Percentiles rank a stretch among this genome's conserved stretches.
Conservation (phyloP, 2,113 vertebrate species). For the Oryzias woworae region DNA sequence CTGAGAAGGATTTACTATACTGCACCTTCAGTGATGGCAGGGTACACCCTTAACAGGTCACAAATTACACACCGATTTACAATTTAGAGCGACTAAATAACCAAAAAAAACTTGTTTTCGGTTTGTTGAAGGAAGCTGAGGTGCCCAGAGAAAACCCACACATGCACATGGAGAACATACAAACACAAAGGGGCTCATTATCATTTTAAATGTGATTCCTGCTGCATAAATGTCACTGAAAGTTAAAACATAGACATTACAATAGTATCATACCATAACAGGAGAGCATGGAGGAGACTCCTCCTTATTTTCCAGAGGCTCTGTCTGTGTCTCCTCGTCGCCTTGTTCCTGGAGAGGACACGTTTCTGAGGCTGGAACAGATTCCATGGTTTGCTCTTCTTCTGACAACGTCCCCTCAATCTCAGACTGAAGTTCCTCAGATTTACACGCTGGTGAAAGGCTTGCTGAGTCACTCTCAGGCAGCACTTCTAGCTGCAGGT, state of each 20-base stretch:
- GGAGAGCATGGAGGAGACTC: constrained; percentile 61
- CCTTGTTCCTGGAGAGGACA: constrained; percentile 63
- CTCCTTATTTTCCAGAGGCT: constrained; percentile 50
- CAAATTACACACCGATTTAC: too few relatives aligned
- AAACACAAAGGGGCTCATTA: too few relatives aligned
- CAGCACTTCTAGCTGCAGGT: constrained; percentile 25
- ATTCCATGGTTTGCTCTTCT: constrained; percentile 38
- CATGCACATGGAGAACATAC: too few relatives aligned
- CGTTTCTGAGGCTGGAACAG: constrained; percentile 20
- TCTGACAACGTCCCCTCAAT: constrained; percentile 36
- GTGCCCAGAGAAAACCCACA: too few relatives aligned
- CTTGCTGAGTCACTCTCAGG: constrained; percentile 12
- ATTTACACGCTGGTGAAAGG: constrained; percentile 18
- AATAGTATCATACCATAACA: constrained; percentile 39
- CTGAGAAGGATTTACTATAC: too few relatives aligned
- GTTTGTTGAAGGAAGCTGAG: too few relatives aligned
- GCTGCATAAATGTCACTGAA: neutral
- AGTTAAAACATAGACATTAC: neutral
- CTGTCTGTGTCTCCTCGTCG: constrained; percentile 60
- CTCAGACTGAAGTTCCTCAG: constrained; percentile 52
- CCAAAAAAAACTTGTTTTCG: too few relatives aligned
- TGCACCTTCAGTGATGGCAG: too few relatives aligned
- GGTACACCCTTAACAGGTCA: too few relatives aligned
- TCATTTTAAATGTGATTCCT: neutral
- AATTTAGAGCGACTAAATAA: too few relatives aligned